Base-by-base conservation (phyloP, 1,140 invertebrate species). In the Eriocheir sinensis region DNA sequence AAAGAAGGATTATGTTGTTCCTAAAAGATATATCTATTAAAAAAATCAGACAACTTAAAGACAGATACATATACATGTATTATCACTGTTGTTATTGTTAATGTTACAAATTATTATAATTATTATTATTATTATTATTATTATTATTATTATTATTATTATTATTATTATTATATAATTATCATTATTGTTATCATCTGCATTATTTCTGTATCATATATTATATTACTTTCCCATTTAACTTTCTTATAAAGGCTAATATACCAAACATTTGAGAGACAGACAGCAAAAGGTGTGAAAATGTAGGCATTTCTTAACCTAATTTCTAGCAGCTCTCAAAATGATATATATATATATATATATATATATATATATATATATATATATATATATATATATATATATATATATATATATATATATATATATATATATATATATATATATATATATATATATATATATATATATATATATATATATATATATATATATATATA, bases 331-430 rank as follows among this genome's bases (percentile, higher is more conserved):
- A 40, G 21, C n/a, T 15, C 85, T 40, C 85, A 21, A 12, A 30
- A 44, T 44, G 3, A 12, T 86, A 40, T 40, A 41, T 88, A 40
- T 88, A 88, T 88, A 48, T 17, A 88, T 90, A 34, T 32, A 12
- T 41, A 44, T 41, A 89, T 41, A 89, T 41, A 89, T 32, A 90
- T 30, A 90, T 60, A 90, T 90, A 90, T 12, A 90, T 90, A 60
- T 30, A 90, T 90, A 90, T 60, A 90, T 90, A 90, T 60, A 90
- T 60, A 90, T 60, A 60, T 60, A 90, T 60, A 90, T 90, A 60
- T 60, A 90, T 90, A 90, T 90, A 90, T 60, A 90, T 90, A 72
- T 60, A 90, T 90, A 72, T 90, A 72, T 90, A 90, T 60, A 72
- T 90, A 90, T 60, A 90, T 90, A 90, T 53, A n/a, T 40, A 48